A percentile compares a stretch with the other conserved stretches of the same genome.
Conservation (phyloP, 1,140 invertebrate species). For the Drosophila yakuba region DNA sequence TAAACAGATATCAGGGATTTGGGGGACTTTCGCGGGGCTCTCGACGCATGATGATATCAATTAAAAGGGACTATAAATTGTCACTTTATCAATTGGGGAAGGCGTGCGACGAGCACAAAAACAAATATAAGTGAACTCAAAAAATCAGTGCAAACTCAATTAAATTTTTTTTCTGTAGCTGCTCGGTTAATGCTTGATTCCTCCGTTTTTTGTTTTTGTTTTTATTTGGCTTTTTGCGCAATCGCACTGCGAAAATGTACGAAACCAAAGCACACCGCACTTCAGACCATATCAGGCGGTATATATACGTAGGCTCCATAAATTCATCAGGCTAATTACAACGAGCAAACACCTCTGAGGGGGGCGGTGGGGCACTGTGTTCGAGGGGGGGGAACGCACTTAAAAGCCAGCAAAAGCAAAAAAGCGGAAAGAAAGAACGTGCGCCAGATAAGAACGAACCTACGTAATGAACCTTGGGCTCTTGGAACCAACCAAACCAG, state of each 20-base stretch:
- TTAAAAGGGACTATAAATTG: constrained; percentile 78
- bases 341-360: constrained; percentile 5
- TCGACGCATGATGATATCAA: constrained; percentile 59
- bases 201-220: background rate
- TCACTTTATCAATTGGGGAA: constrained; percentile 74
- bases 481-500: constrained; percentile 1
- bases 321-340: constrained; percentile 82
- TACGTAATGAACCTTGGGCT: constrained; percentile 72
- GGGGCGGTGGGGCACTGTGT: constrained; percentile 2
- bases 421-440: constrained; percentile 51
- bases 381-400: constrained; percentile 36
- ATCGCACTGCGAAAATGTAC: constrained; percentile 22
- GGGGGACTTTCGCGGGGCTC: constrained; percentile 4
- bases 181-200: constrained; percentile 9
- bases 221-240: constrained; percentile 20
- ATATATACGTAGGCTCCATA: constrained; percentile 46
- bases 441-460: constrained; percentile 65
- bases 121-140: constrained; percentile 5
- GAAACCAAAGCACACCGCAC: constrained; percentile 54
- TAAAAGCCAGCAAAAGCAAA: constrained; percentile 39
- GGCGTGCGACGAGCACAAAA: constrained; percentile 10
- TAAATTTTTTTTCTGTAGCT: constrained; percentile 42
- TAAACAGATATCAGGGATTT: constrained; percentile 41
- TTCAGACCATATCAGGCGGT: constrained; percentile 56
- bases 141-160: constrained; percentile 57